phyloP scores from a whole-genome alignment of 2,888 invertebrate genomes.

The Coecobrya sp. region DNA sequence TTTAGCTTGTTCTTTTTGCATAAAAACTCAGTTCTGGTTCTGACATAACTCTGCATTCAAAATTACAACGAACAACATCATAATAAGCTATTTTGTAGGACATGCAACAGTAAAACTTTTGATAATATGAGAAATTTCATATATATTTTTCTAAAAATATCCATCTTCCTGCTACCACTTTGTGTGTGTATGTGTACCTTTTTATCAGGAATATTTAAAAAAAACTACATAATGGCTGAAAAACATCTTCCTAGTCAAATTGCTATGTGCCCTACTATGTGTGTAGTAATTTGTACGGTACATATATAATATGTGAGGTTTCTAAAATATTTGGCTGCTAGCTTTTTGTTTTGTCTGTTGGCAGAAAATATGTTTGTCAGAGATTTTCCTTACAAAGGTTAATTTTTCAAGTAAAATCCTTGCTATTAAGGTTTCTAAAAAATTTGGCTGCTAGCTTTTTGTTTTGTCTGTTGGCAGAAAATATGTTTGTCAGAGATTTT shows the following conservation, averaged over 20 bases:
- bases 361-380: neutral
- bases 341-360: conserved; percentile 12
- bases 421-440: no score
- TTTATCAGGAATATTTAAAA: neutral
- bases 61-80: neutral
- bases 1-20: conserved; percentile 56
- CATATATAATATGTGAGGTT: neutral
- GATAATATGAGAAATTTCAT: conserved; percentile 32
- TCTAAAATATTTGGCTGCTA: neutral
- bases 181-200: neutral
- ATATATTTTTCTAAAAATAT: conserved; percentile 39
- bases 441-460: no score
- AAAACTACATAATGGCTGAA: neutral
- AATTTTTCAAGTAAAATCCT: neutral
- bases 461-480: conserved; percentile 16
- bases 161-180: neutral
- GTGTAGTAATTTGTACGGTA: neutral
- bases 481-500: neutral
- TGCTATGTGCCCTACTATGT: no score
- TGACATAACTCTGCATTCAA: conserved; percentile 43
- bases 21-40: neutral
- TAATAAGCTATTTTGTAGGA: conserved; percentile 46
- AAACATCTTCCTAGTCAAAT: conserved; percentile 6
- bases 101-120: conserved; percentile 59
- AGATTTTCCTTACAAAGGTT: neutral